A percentile compares a stretch with the other conserved stretches of the same genome.
These are phyloP conservation scores for Pyralis farinalis DNA, from an alignment of 2,888 invertebrate species.

Conservation along the genomic window DNA sequence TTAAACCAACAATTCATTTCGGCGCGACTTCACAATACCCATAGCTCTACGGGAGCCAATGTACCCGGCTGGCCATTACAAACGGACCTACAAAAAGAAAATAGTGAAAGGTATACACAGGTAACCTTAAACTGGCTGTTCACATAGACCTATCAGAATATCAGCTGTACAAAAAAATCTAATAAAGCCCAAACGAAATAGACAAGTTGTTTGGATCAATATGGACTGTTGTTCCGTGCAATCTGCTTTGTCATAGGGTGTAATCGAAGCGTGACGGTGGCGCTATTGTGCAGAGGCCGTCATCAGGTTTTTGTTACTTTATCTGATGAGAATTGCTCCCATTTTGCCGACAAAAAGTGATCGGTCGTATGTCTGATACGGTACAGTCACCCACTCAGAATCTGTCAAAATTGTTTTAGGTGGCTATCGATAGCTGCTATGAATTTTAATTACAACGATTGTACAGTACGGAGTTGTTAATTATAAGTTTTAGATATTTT, in stretches of 20 bases:
- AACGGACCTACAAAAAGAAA: not conserved
- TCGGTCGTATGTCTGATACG: constrained; percentile 29
- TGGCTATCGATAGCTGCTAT: not conserved
- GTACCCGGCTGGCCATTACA: constrained; percentile 33
- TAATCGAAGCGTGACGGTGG: constrained; percentile 77
- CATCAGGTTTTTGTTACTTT: constrained; percentile 72
- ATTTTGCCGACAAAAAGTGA: constrained; percentile 67
- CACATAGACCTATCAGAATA: constrained; percentile 27
- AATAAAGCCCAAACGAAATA: constrained; percentile 73
- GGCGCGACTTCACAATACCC: constrained; percentile 59
- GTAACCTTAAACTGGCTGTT: constrained; percentile 25
- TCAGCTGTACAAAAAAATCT: constrained; percentile 59
- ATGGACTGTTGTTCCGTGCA: constrained; percentile 71
- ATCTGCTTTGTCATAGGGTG: constrained; percentile 78
- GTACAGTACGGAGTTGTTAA: not conserved
- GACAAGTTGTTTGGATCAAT: constrained; percentile 76
- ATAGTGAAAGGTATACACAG: constrained; percentile 15
- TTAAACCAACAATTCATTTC: constrained; percentile 75
- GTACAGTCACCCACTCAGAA: constrained; percentile 15
- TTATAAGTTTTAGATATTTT: not conserved
- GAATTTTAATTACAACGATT: not conserved
- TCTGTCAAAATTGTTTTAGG: constrained; percentile 11
- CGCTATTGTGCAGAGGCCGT: constrained; percentile 70
- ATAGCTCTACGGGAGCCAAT: constrained; percentile 65
- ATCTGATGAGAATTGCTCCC: constrained; percentile 79